Evolutionary conservation across 2,113 vertebrate species (phyloP), one percentile per base, ranked within the genome.

Genomic region (Seriola dumerili): DNA sequence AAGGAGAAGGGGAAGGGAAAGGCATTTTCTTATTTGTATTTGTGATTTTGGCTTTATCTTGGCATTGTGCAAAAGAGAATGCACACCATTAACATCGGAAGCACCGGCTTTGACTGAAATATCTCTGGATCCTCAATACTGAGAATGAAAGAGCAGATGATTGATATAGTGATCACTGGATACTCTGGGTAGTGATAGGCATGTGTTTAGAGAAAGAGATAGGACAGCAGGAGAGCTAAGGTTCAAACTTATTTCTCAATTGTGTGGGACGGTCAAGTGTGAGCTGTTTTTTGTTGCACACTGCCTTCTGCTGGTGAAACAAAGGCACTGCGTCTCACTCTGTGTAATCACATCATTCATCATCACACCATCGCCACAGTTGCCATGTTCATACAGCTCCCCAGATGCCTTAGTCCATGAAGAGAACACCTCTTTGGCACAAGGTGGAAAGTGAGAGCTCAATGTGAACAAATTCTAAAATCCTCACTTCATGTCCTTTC

Each of bases 221-320:
- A 57, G 54, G 21, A 25, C 0, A 12, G 54, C 48, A 50, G n/a
- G 9, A 55, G 52, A n/a, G 9, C 52, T 10, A 42, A 42, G 11
- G 58, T 32, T 23, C 29, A 19, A 42, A 48, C 61, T 10, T 25
- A 21, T n/a, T 38, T 21, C 34, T 54, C 19, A 54, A 54, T 19
- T 62, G 16, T n/a, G 19, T 12, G 34, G 34, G 36, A 17, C 17
- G 50, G 19, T 0, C 4, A 16, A 21, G 10, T 66, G 2, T 44
- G 16, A 50, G 21, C 0, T 5, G 54, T 78, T 74, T 34, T 34
- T 81, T 79, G 71, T 73, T 48, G 3, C 44, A 75, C 54, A 86
- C 75, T 73, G 36, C 69, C 81, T 67, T 91, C 91, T 90, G 32
- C n/a, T 82, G 87, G 76, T n/a, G 16, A 21, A 25, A 62, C 2